A percentile compares a stretch with the other conserved stretches of the same genome.
These are phyloP conservation scores for Heliconius eleuchia DNA, from an alignment of 1,140 invertebrate species.

Conservation along the genomic window DNA sequence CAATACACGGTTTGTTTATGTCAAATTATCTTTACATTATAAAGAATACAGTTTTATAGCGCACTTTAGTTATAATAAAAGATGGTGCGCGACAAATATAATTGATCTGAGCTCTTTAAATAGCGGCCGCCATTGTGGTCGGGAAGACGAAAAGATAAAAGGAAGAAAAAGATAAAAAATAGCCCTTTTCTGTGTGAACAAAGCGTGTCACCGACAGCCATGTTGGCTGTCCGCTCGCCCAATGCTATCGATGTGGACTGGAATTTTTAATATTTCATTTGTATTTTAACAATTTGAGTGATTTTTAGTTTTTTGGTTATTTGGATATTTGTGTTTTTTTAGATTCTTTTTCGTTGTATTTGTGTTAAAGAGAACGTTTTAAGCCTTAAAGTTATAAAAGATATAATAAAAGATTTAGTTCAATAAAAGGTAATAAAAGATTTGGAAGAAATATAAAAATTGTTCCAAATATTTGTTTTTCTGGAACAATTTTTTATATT, in stretches of 20 bases:
- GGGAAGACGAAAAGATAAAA: conserved; percentile 67
- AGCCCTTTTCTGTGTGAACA: conserved; percentile 74
- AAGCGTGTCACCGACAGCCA: conserved; percentile 74
- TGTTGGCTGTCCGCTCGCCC: conserved; percentile 50
- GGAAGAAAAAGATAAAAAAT: conserved; percentile 66
- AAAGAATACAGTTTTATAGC: conserved; percentile 20
- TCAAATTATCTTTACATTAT: conserved; percentile 19
- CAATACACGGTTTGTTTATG: neutral
- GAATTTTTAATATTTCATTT: conserved; percentile 35
- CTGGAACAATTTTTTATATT: no score
- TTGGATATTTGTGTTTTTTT: no score
- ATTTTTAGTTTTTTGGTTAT: no score
- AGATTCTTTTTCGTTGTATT: no score
- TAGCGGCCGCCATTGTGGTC: conserved; percentile 67
- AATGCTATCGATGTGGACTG: conserved; percentile 47
- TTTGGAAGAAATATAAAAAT: no score
- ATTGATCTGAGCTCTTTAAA: conserved; percentile 63
- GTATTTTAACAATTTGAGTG: conserved; percentile 21
- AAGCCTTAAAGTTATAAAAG: no score
- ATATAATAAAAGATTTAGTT: no score
- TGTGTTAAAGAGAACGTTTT: no score
- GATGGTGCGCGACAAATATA: conserved; percentile 43
- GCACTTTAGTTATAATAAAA: conserved; percentile 19
- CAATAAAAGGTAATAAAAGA: no score
- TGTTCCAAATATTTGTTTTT: no score